Evolutionary conservation across 2,113 vertebrate species (phyloP).

Genomic region (Proteles cristata): DNA sequence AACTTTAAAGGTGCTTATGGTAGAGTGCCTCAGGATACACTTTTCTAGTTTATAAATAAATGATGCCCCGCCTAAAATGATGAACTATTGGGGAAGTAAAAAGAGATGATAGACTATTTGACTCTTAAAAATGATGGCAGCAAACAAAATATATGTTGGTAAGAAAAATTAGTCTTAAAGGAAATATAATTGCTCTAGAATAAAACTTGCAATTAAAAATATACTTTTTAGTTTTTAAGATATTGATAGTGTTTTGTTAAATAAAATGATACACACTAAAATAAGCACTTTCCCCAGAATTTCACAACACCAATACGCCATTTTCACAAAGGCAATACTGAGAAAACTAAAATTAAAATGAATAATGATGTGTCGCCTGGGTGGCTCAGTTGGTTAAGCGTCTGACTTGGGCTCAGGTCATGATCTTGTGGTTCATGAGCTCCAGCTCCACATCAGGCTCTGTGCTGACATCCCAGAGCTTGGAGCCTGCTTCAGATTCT

Average conservation of each 20-base stretch:
- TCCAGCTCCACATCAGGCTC: too few relatives aligned
- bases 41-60: constrained; percentile 83
- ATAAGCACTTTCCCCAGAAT: neutral
- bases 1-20: constrained; percentile 78
- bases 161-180: constrained; percentile 41
- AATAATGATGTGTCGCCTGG: neutral
- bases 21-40: constrained; percentile 76
- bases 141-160: constrained; percentile 64
- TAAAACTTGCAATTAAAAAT: constrained; percentile 50
- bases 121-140: constrained; percentile 61
- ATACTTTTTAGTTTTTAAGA: constrained; percentile 55
- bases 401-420: too few relatives aligned
- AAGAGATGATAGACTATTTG: constrained; percentile 29
- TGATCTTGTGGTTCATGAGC: too few relatives aligned
- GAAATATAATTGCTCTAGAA: neutral
- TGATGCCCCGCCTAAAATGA: constrained; percentile 69
- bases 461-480: too few relatives aligned
- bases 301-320: neutral
- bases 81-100: constrained; percentile 64
- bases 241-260: constrained; percentile 34
- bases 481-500: too few relatives aligned
- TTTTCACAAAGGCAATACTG: neutral
- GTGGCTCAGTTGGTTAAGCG: too few relatives aligned
- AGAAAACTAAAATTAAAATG: neutral
- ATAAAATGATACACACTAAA: neutral